A percentile compares a stretch with the other conserved stretches of the same genome.
phyloP scores from a whole-genome alignment of 2,113 vertebrate genomes.

The Salvelinus sp. region DNA sequence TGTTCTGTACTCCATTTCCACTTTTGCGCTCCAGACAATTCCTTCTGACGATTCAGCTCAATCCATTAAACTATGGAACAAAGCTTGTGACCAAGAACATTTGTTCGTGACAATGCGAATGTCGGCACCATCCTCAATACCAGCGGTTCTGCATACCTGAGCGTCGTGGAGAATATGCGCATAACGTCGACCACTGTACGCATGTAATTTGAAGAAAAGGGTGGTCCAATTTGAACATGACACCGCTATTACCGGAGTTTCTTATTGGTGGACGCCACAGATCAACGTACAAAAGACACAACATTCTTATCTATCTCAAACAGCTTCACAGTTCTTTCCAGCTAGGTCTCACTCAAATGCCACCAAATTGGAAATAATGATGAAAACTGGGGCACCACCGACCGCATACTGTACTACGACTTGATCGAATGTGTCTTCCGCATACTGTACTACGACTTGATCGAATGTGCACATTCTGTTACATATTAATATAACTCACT shows the following conservation, averaged over 20 bases:
- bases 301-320: conserved; percentile 44
- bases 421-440: background rate
- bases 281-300: conserved; percentile 41
- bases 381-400: background rate
- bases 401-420: background rate
- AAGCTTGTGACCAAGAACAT: conserved; percentile 16
- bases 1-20: conserved; percentile 54
- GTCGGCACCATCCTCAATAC: conserved; percentile 28
- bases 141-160: conserved; percentile 26
- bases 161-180: background rate
- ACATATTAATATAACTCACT: background rate
- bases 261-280: conserved; percentile 57
- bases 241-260: conserved; percentile 26
- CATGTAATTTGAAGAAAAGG: conserved; percentile 32
- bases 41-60: conserved; percentile 52
- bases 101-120: conserved; percentile 12
- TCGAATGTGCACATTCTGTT: background rate
- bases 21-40: conserved; percentile 27
- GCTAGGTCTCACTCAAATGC: background rate
- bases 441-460: background rate
- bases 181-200: conserved; percentile 10
- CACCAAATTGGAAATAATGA: background rate
- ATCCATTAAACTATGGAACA: conserved; percentile 13
- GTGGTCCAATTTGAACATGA: conserved; percentile 58
- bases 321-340: too few species aligned